A percentile compares a stretch with the other conserved stretches of the same genome.
Evolutionary conservation across 2,113 vertebrate genomes (phyloP).

Genomic region (Marmota flaviventris): DNA sequence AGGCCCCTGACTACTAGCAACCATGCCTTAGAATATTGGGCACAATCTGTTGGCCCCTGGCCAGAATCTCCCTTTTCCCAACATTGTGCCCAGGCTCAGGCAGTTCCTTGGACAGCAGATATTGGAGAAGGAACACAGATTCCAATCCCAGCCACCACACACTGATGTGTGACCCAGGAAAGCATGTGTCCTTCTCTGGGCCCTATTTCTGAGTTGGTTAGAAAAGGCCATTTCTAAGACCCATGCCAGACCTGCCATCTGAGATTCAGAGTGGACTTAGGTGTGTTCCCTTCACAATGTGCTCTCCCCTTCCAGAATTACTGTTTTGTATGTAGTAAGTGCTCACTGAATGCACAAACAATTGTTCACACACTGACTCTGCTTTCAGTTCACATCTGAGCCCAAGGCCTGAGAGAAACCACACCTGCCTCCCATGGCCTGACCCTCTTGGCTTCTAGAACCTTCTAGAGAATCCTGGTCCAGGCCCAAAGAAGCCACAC

Average conservation of each 20-base stretch:
- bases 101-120: not conserved
- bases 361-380: not conserved
- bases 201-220: not conserved
- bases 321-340: not conserved
- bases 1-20: not conserved
- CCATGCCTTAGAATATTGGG: not conserved
- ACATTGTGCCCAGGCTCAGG: not conserved
- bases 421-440: not conserved
- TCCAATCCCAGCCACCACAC: not conserved
- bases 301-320: not conserved
- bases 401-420: not conserved
- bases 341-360: not conserved
- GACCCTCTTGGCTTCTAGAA: slow-evolving; percentile 24
- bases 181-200: not conserved
- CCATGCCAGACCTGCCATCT: not conserved
- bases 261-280: not conserved
- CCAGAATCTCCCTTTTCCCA: not conserved
- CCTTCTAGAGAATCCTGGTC: not conserved
- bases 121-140: not conserved
- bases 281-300: not conserved
- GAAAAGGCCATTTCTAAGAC: not conserved
- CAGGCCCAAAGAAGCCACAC: not conserved
- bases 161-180: not conserved
- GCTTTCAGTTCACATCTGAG: not conserved
- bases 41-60: not conserved